These are phyloP conservation scores for Eolophus roseicapilla DNA, from an alignment of 2,113 vertebrate genomes.

Conservation along the genomic window DNA sequence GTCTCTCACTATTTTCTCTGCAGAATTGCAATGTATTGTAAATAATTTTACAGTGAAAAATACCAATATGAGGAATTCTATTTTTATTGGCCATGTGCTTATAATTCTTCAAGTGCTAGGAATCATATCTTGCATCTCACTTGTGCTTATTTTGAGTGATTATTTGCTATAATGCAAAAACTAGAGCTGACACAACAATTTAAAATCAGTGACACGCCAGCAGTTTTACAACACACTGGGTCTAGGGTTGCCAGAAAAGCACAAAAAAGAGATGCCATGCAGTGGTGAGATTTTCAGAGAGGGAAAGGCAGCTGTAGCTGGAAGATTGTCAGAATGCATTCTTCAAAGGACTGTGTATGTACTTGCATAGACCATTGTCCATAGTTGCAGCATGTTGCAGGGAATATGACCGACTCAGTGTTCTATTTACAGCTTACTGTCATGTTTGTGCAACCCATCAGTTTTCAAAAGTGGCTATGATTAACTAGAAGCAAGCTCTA, in stretches of 20 bases:
- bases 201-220: slow-evolving; percentile 9
- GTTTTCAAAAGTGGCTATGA: not conserved
- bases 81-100: slow-evolving; percentile 55
- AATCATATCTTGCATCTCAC: slow-evolving; percentile 16
- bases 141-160: slow-evolving; percentile 43
- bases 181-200: slow-evolving; percentile 30
- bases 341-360: not conserved
- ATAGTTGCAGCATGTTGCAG: not conserved
- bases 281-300: slow-evolving; percentile 22
- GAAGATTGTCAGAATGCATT: not conserved
- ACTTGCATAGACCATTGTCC: not conserved
- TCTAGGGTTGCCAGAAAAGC: not conserved
- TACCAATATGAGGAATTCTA: slow-evolving; percentile 1
- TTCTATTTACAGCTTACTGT: not conserved
- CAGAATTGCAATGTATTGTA: not conserved
- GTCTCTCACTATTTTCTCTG: not conserved
- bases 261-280: not conserved
- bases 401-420: not conserved
- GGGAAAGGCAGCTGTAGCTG: not conserved
- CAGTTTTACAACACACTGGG: slow-evolving; percentile 16
- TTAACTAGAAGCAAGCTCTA: not conserved
- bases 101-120: slow-evolving; percentile 48
- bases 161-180: slow-evolving; percentile 50
- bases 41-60: slow-evolving; percentile 6
- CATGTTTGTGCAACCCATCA: not conserved